These are phyloP conservation scores for Lasioglossum calceatum DNA, from an alignment of 2,888 invertebrate species.

Conservation along the genomic window DNA sequence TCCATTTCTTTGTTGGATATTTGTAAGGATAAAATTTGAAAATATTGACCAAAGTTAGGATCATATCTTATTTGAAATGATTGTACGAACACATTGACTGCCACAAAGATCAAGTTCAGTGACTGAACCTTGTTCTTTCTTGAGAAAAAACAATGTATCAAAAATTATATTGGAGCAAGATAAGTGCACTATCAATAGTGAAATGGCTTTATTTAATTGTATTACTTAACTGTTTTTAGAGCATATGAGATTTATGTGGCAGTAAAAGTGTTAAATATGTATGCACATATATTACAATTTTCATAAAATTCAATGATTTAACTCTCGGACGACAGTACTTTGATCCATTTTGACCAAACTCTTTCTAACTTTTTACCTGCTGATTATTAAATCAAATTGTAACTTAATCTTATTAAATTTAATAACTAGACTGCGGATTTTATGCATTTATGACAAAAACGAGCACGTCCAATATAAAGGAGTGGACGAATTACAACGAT, in stretches of 20 bases:
- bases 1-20: no score
- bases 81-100: no score
- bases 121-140: neutral
- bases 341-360: neutral
- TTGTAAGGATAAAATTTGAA: neutral
- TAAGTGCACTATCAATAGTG: neutral
- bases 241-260: neutral
- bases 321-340: neutral
- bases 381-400: neutral
- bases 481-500: no score
- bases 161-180: neutral
- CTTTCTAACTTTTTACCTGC: neutral
- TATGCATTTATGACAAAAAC: no score
- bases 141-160: neutral
- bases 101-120: neutral
- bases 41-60: neutral
- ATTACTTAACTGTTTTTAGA: neutral
- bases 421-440: neutral
- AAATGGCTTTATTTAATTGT: neutral
- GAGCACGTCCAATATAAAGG: no score
- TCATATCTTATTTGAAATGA: neutral
- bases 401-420: neutral
- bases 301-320: neutral
- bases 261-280: neutral
- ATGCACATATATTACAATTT: neutral